Evolutionary conservation across 2,888 invertebrate genomes (phyloP).

Genomic region (Caenorhabditis sp.): DNA sequence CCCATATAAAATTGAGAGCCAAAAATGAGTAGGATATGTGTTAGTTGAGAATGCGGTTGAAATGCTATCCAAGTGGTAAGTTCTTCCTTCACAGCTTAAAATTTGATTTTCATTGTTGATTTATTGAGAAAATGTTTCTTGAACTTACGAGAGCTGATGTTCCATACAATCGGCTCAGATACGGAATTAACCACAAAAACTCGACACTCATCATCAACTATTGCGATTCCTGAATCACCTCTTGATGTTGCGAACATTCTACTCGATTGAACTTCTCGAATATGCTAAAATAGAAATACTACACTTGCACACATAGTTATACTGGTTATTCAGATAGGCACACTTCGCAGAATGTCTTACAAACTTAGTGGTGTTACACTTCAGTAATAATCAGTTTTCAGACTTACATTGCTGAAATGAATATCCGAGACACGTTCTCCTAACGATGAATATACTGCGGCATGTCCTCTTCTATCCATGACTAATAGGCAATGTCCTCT

Average conservation of each 20-base stretch:
- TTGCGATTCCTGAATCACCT: constrained; percentile 49
- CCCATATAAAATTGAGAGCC: constrained; percentile 48
- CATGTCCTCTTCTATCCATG: constrained; percentile 31
- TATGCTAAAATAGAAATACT: background rate
- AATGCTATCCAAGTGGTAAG: constrained; percentile 51
- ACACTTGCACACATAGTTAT: no score
- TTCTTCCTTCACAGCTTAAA: constrained; percentile 30
- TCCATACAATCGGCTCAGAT: constrained; percentile 54
- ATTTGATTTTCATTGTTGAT: background rate
- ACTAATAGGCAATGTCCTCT: constrained; percentile 50
- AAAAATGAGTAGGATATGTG: constrained; percentile 43
- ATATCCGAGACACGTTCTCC: constrained; percentile 45
- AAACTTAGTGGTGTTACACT: no score
- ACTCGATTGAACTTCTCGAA: constrained; percentile 22
- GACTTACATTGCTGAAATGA: constrained; percentile 26
- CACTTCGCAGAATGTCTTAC: no score
- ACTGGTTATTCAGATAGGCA: no score
- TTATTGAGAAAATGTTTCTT: background rate
- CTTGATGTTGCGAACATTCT: constrained; percentile 36
- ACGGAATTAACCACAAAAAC: constrained; percentile 53
- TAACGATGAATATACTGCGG: constrained; percentile 33
- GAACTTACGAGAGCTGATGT: constrained; percentile 42
- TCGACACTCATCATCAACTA: constrained; percentile 50
- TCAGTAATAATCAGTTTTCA: no score
- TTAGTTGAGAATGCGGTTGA: constrained; percentile 45